phyloP scores from a whole-genome alignment of 2,113 vertebrate species.

The Spilogale gracilis region DNA sequence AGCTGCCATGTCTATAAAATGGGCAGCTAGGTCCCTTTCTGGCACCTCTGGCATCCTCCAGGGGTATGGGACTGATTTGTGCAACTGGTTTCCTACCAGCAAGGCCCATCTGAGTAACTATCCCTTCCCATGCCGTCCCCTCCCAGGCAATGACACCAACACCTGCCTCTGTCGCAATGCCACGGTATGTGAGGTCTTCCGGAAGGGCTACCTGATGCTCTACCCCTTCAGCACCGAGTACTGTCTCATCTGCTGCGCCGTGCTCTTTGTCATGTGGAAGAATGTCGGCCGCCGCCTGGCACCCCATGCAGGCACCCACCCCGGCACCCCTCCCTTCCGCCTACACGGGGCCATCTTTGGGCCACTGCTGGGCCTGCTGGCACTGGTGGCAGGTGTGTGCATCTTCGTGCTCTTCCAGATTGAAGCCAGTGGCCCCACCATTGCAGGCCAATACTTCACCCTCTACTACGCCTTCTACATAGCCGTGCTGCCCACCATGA shows the following conservation, averaged over 20 bases:
- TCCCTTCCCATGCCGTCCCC: not conserved
- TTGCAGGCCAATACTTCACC: slow-evolving; percentile 84
- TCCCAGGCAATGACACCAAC: slow-evolving; percentile 78
- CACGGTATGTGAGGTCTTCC: slow-evolving; percentile 89
- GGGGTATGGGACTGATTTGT: accelerated
- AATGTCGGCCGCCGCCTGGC: slow-evolving; percentile 90
- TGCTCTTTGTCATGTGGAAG: slow-evolving; percentile 97
- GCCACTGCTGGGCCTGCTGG: slow-evolving; percentile 86
- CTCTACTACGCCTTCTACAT: slow-evolving; percentile 92
- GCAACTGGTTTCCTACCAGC: not conserved
- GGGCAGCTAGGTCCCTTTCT: not conserved
- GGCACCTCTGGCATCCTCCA: not conserved
- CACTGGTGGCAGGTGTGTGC: slow-evolving; percentile 84
- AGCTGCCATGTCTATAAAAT: not conserved
- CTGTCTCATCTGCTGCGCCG: slow-evolving; percentile 92
- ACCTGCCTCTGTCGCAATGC: slow-evolving; percentile 86
- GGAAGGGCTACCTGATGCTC: slow-evolving; percentile 92
- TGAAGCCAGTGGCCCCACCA: slow-evolving; percentile 79
- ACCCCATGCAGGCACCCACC: not conserved
- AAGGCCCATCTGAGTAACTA: not conserved
- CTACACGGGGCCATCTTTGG: slow-evolving; percentile 86
- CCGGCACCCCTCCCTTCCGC: slow-evolving; percentile 80
- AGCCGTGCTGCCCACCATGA: slow-evolving; percentile 91
- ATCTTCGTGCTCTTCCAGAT: slow-evolving; percentile 94
- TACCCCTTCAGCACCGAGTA: slow-evolving; percentile 96